phyloP scores from a whole-genome alignment of 2,888 invertebrate species.

The Drosophila putrida region DNA sequence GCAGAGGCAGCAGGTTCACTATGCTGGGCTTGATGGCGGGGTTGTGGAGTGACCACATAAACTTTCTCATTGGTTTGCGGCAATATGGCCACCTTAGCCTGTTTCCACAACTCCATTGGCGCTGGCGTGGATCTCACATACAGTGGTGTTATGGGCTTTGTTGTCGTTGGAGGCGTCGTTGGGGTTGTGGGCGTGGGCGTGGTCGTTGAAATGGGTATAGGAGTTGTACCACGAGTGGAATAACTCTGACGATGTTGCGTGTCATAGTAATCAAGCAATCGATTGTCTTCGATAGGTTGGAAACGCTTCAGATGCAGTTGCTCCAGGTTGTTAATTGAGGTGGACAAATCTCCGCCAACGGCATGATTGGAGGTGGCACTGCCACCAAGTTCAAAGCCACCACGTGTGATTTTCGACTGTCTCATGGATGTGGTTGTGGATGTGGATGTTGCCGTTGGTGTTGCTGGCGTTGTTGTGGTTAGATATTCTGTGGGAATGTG shows the following conservation, averaged over 20 bases:
- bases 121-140: constrained; percentile 65
- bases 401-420: constrained; percentile 76
- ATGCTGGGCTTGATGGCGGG: constrained; percentile 75
- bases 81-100: constrained; percentile 90
- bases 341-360: constrained; percentile 63
- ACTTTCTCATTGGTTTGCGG: constrained; percentile 92
- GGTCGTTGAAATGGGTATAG: constrained; percentile 40
- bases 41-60: constrained; percentile 93
- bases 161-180: constrained; percentile 84
- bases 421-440: constrained; percentile 84
- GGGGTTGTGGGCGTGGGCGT: constrained; percentile 56
- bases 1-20: constrained; percentile 45
- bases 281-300: constrained; percentile 80
- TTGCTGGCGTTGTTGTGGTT: constrained; percentile 87
- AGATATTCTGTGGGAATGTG: constrained; percentile 92
- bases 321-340: constrained; percentile 79
- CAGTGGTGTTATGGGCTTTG: constrained; percentile 72
- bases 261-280: constrained; percentile 72
- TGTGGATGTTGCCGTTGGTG: constrained; percentile 86
- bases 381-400: constrained; percentile 66
- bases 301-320: constrained; percentile 76
- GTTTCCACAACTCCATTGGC: constrained; percentile 87
- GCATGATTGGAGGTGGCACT: constrained; percentile 39
- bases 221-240: constrained; percentile 31
- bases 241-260: constrained; percentile 33